Percentiles rank a stretch among this genome's conserved stretches.
Conservation (phyloP, 1,140 invertebrate species). For the Cryptotermes secundus region DNA sequence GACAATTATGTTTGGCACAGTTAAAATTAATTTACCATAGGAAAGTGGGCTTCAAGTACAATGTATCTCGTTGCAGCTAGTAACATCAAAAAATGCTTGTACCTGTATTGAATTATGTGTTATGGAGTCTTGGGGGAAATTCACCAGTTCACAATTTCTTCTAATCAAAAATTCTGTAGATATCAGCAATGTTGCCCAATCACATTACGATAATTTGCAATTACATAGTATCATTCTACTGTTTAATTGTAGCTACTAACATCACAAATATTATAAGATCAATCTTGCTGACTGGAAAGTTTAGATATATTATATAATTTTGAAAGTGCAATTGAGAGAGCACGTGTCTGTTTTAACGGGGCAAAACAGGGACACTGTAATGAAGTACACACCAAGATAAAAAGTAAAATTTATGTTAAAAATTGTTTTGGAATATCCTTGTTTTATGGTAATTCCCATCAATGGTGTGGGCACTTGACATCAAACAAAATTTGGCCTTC, state of each 20-base stretch:
- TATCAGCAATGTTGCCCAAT: background rate
- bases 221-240: background rate
- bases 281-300: background rate
- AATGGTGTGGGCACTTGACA: background rate
- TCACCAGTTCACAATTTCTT: background rate
- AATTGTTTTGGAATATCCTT: background rate
- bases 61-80: background rate
- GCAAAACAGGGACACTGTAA: background rate
- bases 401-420: background rate
- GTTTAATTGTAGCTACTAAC: background rate
- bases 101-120: background rate
- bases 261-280: background rate
- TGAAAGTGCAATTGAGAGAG: background rate
- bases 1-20: background rate
- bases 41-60: background rate
- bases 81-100: slow-evolving; percentile 10
- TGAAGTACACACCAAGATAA: background rate
- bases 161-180: background rate
- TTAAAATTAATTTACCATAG: background rate
- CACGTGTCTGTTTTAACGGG: too few relatives aligned
- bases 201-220: background rate
- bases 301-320: background rate
- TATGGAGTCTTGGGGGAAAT: background rate
- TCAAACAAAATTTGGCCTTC: background rate
- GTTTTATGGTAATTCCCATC: background rate